Conservation (phyloP, 2,113 vertebrate species). For the Hippolais icterina region DNA sequence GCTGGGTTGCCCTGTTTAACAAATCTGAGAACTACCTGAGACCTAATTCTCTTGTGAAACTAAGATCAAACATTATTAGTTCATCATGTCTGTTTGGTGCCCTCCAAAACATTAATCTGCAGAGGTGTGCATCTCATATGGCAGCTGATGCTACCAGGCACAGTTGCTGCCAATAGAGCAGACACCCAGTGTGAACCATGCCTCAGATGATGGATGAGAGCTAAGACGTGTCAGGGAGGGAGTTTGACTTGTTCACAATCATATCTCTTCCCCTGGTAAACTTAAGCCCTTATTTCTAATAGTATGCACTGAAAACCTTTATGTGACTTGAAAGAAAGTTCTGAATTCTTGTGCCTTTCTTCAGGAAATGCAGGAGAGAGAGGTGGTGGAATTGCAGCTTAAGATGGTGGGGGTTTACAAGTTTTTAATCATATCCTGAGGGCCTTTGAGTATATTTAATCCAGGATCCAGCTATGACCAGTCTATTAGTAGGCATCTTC, state of each 20-base stretch:
- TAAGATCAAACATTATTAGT: background rate
- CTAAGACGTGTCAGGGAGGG: background rate
- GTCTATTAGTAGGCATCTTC: background rate
- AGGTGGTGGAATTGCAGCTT: background rate
- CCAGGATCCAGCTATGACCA: background rate
- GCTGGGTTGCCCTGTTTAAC: background rate
- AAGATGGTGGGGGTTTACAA: background rate
- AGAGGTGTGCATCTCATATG: fast-evolving
- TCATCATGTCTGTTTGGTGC: background rate
- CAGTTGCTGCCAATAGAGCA: fast-evolving
- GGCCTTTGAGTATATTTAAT: background rate
- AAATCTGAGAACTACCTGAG: background rate
- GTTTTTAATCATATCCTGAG: background rate
- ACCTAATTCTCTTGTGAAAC: background rate
- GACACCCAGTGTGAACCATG: background rate
- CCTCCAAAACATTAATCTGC: background rate
- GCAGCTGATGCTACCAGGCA: background rate
- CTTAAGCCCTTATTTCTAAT: background rate
- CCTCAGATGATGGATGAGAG: background rate
- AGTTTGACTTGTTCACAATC: background rate
- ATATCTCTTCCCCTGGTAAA: background rate
- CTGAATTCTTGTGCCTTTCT: background rate
- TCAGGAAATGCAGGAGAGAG: background rate
- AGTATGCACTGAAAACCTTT: background rate
- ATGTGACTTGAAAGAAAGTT: background rate